phyloP scores from a whole-genome alignment of 2,113 vertebrate genomes.

The Nycticebus coucang region DNA sequence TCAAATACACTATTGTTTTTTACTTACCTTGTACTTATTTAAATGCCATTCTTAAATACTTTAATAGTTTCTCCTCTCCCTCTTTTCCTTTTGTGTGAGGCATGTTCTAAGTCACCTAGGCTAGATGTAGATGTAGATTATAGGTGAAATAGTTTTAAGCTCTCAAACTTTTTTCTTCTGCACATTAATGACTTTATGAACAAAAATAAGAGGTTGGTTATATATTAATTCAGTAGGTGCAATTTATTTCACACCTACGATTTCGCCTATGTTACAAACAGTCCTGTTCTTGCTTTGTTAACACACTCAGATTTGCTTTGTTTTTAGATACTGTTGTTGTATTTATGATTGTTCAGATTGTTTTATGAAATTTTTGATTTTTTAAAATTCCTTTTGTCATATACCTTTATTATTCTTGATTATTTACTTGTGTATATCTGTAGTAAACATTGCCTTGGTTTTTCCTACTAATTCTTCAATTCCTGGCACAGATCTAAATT shows the following conservation, averaged over 20 bases:
- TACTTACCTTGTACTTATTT: neutral
- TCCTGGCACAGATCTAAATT: neutral
- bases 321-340: neutral
- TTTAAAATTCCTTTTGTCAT: neutral
- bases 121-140: neutral
- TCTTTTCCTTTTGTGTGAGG: neutral
- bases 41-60: slow-evolving; percentile 1
- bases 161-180: neutral
- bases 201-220: neutral
- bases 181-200: neutral
- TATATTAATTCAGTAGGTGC: neutral
- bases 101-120: neutral
- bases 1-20: slow-evolving; percentile 29
- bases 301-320: neutral
- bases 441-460: neutral
- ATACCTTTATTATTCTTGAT: neutral
- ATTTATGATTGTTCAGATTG: neutral
- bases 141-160: slow-evolving; percentile 30
- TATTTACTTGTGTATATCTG: neutral
- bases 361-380: neutral
- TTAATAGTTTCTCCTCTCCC: neutral
- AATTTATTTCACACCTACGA: neutral
- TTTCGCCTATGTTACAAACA: neutral
- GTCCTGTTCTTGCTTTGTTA: neutral
- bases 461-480: neutral